Conservation (phyloP, 1,140 invertebrate species). For the Pemphigus obesinymphae region DNA sequence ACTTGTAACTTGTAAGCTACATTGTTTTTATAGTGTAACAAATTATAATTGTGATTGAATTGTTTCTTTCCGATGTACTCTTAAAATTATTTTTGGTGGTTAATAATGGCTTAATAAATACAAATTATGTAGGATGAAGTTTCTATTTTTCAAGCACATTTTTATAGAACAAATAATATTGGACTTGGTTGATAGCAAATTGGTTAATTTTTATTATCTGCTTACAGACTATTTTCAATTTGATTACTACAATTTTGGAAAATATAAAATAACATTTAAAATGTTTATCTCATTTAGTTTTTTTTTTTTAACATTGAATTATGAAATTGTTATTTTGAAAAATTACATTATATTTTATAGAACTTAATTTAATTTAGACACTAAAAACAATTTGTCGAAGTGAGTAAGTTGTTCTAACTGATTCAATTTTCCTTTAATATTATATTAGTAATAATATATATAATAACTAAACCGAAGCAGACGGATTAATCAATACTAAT, state of each 20-base stretch:
- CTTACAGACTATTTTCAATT: neutral
- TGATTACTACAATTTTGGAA: no score
- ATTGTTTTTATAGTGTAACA: conserved; percentile 1
- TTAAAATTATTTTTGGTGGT: neutral
- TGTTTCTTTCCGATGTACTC: neutral
- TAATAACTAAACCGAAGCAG: neutral
- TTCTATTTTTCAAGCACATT: neutral
- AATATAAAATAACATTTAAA: no score
- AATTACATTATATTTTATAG: neutral
- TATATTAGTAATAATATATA: no score
- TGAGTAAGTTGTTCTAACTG: neutral
- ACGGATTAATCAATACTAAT: neutral
- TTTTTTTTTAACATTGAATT: neutral
- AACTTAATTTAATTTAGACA: no score
- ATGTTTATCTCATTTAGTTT: no score
- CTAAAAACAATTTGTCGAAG: neutral
- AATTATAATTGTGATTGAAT: neutral
- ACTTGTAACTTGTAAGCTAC: conserved; percentile 21
- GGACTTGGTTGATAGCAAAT: neutral
- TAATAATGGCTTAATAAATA: neutral
- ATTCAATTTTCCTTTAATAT: neutral
- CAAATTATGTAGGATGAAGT: neutral
- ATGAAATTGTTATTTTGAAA: neutral
- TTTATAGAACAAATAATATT: neutral
- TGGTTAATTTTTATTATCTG: neutral